These are phyloP conservation scores for Chaetura pelagica DNA, from an alignment of 2,113 vertebrate species.

Conservation along the genomic window DNA sequence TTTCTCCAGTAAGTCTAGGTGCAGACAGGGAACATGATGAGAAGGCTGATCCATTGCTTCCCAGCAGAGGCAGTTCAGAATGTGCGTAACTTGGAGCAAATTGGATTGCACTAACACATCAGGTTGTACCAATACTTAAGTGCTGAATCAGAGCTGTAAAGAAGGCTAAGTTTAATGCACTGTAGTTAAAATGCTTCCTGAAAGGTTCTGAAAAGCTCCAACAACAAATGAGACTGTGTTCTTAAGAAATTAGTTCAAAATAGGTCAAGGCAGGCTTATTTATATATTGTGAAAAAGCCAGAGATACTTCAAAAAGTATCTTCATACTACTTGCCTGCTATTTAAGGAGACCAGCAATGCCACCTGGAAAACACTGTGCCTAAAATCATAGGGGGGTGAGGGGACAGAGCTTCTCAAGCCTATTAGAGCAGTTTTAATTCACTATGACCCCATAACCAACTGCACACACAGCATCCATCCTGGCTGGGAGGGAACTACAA, in stretches of 20 bases:
- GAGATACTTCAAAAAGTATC: background rate
- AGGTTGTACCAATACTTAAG: background rate
- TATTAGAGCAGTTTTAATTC: background rate
- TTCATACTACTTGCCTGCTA: background rate
- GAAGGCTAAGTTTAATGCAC: background rate
- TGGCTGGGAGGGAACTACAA: background rate
- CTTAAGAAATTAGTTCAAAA: conserved; percentile 1
- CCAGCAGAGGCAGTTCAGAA: background rate
- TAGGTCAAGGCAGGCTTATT: background rate
- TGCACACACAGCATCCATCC: background rate
- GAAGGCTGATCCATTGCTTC: conserved; percentile 5
- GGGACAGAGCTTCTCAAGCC: background rate
- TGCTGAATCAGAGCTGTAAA: conserved; percentile 18
- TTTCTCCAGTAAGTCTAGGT: background rate
- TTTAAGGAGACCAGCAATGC: background rate
- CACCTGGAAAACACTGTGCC: background rate
- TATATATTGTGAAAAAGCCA: background rate
- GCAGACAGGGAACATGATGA: conserved; percentile 1
- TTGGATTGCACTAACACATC: background rate
- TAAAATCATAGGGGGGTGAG: background rate
- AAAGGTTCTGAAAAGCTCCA: conserved; percentile 4
- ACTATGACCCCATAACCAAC: background rate
- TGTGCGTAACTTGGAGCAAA: background rate
- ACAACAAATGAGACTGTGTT: background rate
- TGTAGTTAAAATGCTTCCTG: background rate